Evolutionary conservation across 2,797 vertebrate species (phyloP), one percentile per base, ranked within the genome.

Genomic region (Fistularia tabacaria): DNA sequence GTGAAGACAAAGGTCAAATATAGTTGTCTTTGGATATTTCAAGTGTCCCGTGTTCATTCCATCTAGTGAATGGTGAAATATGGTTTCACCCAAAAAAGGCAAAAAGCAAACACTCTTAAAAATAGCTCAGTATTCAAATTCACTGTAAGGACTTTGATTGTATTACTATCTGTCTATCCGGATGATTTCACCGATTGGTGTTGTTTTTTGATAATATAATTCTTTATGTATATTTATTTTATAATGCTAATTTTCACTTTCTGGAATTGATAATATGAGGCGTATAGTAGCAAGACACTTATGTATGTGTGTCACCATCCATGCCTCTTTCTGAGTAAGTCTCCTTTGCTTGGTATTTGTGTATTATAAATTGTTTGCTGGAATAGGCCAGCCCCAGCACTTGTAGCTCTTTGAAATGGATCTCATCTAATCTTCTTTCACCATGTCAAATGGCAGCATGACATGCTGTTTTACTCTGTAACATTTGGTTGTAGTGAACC

Each of bases 361-460:
- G 53, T 65, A 55, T 64, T 71, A 64, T 57, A 67, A 66, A 36
- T 59, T 59, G 72, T 62, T 40, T 63, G 57, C 68, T 38, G 66
- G 62, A 51, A 48, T n/a, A 75, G 69, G 61, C 69, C 80, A 68
- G 83, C 81, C 81, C 65, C 73, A 61, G 66, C 70, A 75, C 80
- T 79, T 71, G 72, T 77, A 53, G 81, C 80, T 75, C 80, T 85
- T 84, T 79, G 76, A 87, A 88, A 88, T 75, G 79, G 81, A 85
- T 90, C 87, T 83, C 85, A 83, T 91, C 85, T 90, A 88, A 91
- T 91, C 87, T 88, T 82, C 87, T 91, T 89, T 88, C 82, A 85
- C 76, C 79, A 76, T 88, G 88, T 90, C 86, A 88, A 88, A 90
- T 85, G 81, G 82, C 87, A 85, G 82, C 85, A 77, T 85, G 87